A percentile compares a stretch with the other conserved stretches of the same genome.
Evolutionary conservation across 2,888 invertebrate species (phyloP).

Genomic region (Plusia festucae): DNA sequence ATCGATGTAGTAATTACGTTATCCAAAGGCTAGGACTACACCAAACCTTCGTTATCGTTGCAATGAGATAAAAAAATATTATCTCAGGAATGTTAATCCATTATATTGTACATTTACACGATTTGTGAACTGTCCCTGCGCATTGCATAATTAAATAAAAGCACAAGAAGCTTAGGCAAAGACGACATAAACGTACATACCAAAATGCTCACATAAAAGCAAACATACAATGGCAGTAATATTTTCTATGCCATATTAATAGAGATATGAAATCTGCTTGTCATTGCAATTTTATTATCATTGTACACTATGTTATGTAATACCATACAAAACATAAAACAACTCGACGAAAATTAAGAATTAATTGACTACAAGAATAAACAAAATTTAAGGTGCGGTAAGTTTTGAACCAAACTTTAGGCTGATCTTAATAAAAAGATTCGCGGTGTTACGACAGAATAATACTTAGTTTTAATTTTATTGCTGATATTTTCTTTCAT

Average conservation of each 20-base stretch:
- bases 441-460: not conserved
- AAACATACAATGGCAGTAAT: slow-evolving; percentile 45
- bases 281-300: slow-evolving; percentile 22
- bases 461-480: not conserved
- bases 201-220: slow-evolving; percentile 64
- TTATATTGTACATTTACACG: not conserved
- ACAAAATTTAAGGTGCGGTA: slow-evolving; percentile 7
- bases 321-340: slow-evolving; percentile 9
- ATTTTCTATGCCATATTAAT: slow-evolving; percentile 42
- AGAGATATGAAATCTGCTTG: slow-evolving; percentile 30
- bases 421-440: not conserved
- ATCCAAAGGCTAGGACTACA: not conserved
- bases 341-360: slow-evolving; percentile 8
- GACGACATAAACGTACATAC: slow-evolving; percentile 63
- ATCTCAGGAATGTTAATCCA: not conserved
- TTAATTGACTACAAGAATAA: slow-evolving; percentile 13
- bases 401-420: not conserved
- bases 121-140: slow-evolving; percentile 57
- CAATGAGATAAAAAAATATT: slow-evolving; percentile 9
- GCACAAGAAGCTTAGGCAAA: slow-evolving; percentile 77
- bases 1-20: not conserved
- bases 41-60: slow-evolving; percentile 4
- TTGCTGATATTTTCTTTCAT: no score
- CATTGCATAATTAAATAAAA: slow-evolving; percentile 72
- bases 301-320: slow-evolving; percentile 11